phyloP scores from a whole-genome alignment of 2,888 invertebrate species.

The Chymomyza amoena region DNA sequence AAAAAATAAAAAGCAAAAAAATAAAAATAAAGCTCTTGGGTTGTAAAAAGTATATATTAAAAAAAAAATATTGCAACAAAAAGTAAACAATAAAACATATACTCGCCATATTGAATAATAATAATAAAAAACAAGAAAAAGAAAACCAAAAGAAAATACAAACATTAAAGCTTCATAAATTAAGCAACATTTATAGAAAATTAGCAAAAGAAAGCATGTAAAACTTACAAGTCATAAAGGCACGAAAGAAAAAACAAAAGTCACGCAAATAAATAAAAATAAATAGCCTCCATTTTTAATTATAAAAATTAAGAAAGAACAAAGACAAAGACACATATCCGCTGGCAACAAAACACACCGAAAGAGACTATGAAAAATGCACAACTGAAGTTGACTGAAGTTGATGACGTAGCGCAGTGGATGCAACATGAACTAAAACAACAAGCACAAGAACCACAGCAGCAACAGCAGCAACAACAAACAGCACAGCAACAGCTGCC shows the following conservation, averaged over 20 bases:
- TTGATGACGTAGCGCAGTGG: constrained; percentile 63
- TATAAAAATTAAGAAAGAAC: constrained; percentile 15
- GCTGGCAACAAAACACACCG: constrained; percentile 66
- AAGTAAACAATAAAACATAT: constrained; percentile 67
- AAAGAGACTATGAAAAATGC: constrained; percentile 74
- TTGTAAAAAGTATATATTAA: constrained; percentile 52
- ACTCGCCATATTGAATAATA: constrained; percentile 73
- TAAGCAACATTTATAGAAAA: constrained; percentile 14
- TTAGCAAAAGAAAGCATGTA: constrained; percentile 26
- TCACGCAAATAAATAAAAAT: constrained; percentile 12
- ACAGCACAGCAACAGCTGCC: constrained; percentile 43
- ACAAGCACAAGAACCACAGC: constrained; percentile 37
- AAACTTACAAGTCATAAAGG: not conserved
- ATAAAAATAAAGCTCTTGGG: constrained; percentile 55
- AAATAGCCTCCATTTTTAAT: constrained; percentile 20
- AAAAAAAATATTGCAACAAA: constrained; percentile 44
- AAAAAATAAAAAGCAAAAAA: constrained; percentile 10
- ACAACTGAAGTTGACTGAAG: constrained; percentile 70
- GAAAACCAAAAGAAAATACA: constrained; percentile 21
- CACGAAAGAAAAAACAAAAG: not conserved
- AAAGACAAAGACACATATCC: constrained; percentile 50
- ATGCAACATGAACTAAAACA: constrained; percentile 39
- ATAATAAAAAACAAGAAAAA: constrained; percentile 18
- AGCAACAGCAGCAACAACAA: constrained; percentile 37
- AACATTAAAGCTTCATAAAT: constrained; percentile 36